Evolutionary conservation across 1,140 invertebrate genomes (phyloP), one percentile per base, ranked within the genome.

Genomic region (Drosophila tristis): DNA sequence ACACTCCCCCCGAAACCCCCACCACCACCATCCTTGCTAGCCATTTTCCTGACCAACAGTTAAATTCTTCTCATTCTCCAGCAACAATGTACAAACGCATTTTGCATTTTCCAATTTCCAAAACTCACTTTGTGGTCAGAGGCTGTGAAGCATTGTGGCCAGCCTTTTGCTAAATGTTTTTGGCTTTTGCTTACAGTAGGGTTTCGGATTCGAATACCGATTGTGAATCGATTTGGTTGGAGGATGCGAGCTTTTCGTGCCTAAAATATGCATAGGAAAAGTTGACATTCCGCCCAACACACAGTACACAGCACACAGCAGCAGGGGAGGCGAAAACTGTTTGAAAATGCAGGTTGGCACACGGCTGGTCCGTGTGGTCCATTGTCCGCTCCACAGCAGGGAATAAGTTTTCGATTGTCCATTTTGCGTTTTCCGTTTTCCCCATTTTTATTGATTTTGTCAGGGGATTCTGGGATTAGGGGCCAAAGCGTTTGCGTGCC

Each of bases 61-160:
- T 75, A 75, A 75, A 75, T 66, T 29, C 50, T 31, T 63, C 39
- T 45, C 48, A 55, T 66, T 57, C 56, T 49, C 44, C 50, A 26
- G 31, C 64, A 68, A 71, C 68, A 73, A 67, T 68, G 62, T 29
- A 49, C 72, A 54, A 74, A 44, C 54, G 71, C 72, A 74, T 74
- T 71, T 53, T 42, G 53, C 63, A 71, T 68, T 75, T 75, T 44
- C 45, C 50, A n/a, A 71, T 71, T 71, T 58, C 39, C 67, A 59
- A 75, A 74, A 74, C 74, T 59, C 72, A 65, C 71, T 75, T 59
- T 75, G 72, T 39, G 72, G 72, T 74, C 45, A 9, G 31, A 35
- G 35, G 4, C 35, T 13, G 35, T 5, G 11, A 2, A 39, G 26
- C 44, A 62, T 53, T 61, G 58, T 55, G 0, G 25, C 13, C 25